Evolutionary conservation across 2,113 vertebrate genomes (phyloP).

Genomic region (Nipponia nippon): DNA sequence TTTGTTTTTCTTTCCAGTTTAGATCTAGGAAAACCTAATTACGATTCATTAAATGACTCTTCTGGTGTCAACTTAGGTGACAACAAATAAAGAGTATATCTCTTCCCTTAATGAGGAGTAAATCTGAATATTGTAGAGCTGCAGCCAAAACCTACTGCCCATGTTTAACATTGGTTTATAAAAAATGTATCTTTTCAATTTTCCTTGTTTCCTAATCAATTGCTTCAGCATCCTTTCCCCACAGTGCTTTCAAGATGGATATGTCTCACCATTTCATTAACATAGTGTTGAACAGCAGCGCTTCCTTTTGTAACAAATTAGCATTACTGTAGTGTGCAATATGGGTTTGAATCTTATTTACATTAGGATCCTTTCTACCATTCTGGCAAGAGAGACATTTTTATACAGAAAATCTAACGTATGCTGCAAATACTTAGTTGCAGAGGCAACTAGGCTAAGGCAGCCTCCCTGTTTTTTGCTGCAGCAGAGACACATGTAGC

Average conservation of each 20-base stretch:
- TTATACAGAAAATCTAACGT: background rate
- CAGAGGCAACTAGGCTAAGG: background rate
- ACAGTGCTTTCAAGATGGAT: background rate
- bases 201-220: background rate
- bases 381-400: background rate
- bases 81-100: background rate
- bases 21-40: background rate
- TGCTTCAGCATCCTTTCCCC: background rate
- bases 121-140: background rate
- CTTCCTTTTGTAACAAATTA: conserved; percentile 18
- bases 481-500: background rate
- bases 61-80: background rate
- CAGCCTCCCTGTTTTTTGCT: background rate
- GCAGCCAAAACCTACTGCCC: background rate
- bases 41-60: background rate
- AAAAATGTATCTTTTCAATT: background rate
- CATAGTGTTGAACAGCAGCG: background rate
- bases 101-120: background rate
- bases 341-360: background rate
- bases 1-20: background rate
- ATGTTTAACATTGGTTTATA: background rate
- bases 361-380: background rate
- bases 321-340: background rate
- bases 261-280: background rate
- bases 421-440: background rate